Base-by-base conservation (phyloP, 2,113 vertebrate genomes). In the Aptenodytes forsteri region DNA sequence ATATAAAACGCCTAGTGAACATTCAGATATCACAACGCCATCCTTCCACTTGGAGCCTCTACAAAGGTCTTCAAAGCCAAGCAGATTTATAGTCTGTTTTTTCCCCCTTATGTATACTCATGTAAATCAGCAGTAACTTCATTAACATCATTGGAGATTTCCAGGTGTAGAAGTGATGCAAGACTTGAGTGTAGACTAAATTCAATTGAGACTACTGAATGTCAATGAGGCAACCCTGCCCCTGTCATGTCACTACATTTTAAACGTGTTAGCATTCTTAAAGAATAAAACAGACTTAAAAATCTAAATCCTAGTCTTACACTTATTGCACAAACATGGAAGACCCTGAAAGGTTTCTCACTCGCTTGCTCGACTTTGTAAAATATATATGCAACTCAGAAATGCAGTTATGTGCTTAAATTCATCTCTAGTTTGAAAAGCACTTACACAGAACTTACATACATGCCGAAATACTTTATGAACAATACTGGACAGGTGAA, bases 161-260 rank as follows among this genome's bases (percentile, higher is more conserved):
- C 84, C 87, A 94, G 89, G 78, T 93, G 87, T 80, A 83, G 79
- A 72, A 96, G 66, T 66, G 78, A 97, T 96, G 87, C 54, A 96
- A 93, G 89, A 54, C 73, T 66, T 44, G 30, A 87, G 47, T 2
- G 9, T 5, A 69, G 82, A 87, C 30, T 58, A 83, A 83, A 94
- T 80, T 85, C 89, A 85, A 58, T 79, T 91, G 96, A 64, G 36
- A 49, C 47, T 56, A 3, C 58, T 58, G 67, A 83, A 86, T 46
- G 62, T 22, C 78, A 90, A 2, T 11, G 67, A 85, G 67, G 61
- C 59, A 82, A 36, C 32, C 11, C 38, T 44, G 26, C 22, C 36
- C 65, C 78, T 42, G 58, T 32, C 36, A 13, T 2, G 21, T 13
- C 34, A 27, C 42, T 62, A 62, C 32, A 55, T 87, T 84, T 67